Evolutionary conservation across 2,888 invertebrate species (phyloP), one percentile per base, ranked within the genome.

Genomic region (Ochropacha duplaris): DNA sequence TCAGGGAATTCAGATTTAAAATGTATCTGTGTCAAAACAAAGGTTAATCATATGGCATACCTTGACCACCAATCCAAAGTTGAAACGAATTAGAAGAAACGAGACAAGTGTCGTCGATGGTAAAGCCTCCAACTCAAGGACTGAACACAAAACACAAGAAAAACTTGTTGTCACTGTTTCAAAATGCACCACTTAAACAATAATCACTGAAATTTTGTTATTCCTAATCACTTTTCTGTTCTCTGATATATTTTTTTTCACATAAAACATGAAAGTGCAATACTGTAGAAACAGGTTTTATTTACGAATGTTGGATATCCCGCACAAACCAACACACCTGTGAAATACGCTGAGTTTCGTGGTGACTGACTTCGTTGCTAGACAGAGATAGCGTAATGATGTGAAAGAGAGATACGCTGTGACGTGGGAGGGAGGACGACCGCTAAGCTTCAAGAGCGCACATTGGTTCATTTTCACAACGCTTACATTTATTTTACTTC

Each of bases 71-170:
- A 78, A 81, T 77, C 75, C 76, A 82, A 83, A 82, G 71, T 66
- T 0, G 44, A 44, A 19, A 8, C 16, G 19, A 76, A 74, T 67
- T 75, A 83, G 74, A 80, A 75, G 80, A 81, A 76, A 72, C 82
- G 79, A 74, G 71, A 83, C 76, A 68, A 80, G 71, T 78, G 67
- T 65, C 72, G 76, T 70, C 71, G 72, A 75, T 73, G 80, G 71
- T 81, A 84, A 85, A 92, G 89, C 91, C 91, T 92, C 88, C 88
- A 74, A 86, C 69, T 84, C 88, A 90, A 91, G 89, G 88, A 87
- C 83, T 75, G 78, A 74, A 82, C 74, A 77, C 84, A 84, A 80
- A 83, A 81, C 84, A 87, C 83, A 78, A 86, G 82, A 86, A 85
- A 84, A 89, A 87, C 79, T 89, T 85, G 83, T 83, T 85, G 84